A percentile compares a stretch with the other conserved stretches of the same genome.
Evolutionary conservation across 2,113 vertebrate genomes (phyloP).

Genomic region (Pseudonaja textilis): DNA sequence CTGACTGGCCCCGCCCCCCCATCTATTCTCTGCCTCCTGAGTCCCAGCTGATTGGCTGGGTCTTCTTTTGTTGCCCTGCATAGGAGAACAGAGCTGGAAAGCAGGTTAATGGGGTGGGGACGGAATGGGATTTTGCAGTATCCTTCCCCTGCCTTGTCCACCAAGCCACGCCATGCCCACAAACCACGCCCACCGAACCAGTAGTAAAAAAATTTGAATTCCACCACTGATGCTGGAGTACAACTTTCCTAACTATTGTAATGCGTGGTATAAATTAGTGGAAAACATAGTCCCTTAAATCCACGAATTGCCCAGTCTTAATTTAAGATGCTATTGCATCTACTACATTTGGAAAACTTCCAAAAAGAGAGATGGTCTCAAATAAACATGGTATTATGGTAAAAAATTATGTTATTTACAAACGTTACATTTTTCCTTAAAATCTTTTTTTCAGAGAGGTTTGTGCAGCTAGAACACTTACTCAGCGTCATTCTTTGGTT

Average conservation of each 20-base stretch:
- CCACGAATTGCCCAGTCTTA: not conserved
- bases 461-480: constrained; percentile 28
- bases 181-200: too few relatives aligned
- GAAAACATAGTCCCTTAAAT: not conserved
- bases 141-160: too few relatives aligned
- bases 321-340: not conserved
- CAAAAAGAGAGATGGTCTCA: not conserved
- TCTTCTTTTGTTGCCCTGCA: too few relatives aligned
- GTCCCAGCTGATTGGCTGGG: too few relatives aligned
- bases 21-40: too few relatives aligned
- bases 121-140: too few relatives aligned
- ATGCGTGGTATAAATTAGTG: not conserved
- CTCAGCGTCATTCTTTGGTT: constrained; percentile 36
- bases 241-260: not conserved
- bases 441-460: not conserved
- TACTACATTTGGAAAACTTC: not conserved
- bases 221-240: not conserved
- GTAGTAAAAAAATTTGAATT: too few relatives aligned
- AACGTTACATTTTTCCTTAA: not conserved
- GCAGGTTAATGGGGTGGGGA: too few relatives aligned
- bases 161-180: too few relatives aligned
- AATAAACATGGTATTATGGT: not conserved
- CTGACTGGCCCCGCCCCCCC: too few relatives aligned
- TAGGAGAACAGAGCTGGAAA: too few relatives aligned
- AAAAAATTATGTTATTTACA: not conserved